Evolutionary conservation across 2,113 vertebrate genomes (phyloP), one percentile per base, ranked within the genome.

Genomic region (Neoarius graeffei): DNA sequence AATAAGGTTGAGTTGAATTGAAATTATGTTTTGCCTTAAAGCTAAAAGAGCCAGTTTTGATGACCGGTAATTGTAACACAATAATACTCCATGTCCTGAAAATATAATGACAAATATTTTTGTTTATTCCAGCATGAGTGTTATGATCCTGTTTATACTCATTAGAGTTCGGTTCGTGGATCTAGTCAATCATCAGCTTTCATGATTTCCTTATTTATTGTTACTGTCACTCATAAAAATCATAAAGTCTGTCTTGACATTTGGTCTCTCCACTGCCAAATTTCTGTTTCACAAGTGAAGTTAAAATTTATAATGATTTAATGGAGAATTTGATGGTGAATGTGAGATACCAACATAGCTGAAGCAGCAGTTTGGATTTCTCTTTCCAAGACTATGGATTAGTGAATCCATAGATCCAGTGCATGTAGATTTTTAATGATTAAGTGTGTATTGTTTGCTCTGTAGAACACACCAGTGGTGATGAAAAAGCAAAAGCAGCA

Each of bases 401-500:
- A 42, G 4, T 42, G 10, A 74, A 50, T 71, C 15, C 15, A 9
- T 7, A 7, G 25, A 25, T 77, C 23, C 11, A n/a, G 11, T 52
- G 13, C 76, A 27, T 56, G 13, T 27, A 14, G 25, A 80, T 17
- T 56, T 56, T 4, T 56, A 27, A 15, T 15, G 48, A 25, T 77
- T 7, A n/a, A n/a, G n/a, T n/a, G 54, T 48, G 7, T 83, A 7
- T 76, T 57, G 14, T 60, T 81, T 25, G 42, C 23, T 62, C 56
- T 85, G 87, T 89, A 77, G 85, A 15, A n/a, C 60, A 87, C 2
- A 81, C 88, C 27, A 77, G 54, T 2, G 84, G 90, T 8, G 91
- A 94, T 0, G 85, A 88, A 11, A 92, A 92, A 1, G 90, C 91
- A 0, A 91, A 89, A 0, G 90, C 90, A 62, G 56, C 90, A 19